Evolutionary conservation across 2,888 invertebrate genomes (phyloP), one percentile per base, ranked within the genome.

Genomic region (Plemyria rubiginata): DNA sequence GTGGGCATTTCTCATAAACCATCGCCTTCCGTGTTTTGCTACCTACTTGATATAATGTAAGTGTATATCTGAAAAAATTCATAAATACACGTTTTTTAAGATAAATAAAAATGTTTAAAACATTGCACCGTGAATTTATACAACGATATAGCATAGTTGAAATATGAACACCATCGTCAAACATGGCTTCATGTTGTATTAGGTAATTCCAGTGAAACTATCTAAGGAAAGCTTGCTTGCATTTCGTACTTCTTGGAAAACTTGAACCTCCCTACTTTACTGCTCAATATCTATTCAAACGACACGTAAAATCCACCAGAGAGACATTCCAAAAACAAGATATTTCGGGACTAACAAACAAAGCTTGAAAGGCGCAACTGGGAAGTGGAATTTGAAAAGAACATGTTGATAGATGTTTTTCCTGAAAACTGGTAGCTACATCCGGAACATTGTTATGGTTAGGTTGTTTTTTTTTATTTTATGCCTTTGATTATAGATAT

Each of bases 271-370:
- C 65, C 63, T 57, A 66, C 62, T 73, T 75, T 63, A 60, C 59
- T 69, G 60, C 65, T 63, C 70, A 74, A 75, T 76, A 78, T 74
- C 75, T 72, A 76, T 77, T 74, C 67, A 72, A 79, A 77, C 68
- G 70, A 74, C 70, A 72, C 57, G 67, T 68, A 60, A 68, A 77
- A 77, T 73, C 68, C 76, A 70, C 79, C 69, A 46, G 73, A 65
- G 72, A 74, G 79, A 70, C 70, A 65, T 79, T 79, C 62, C 60
- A 66, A 73, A 76, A 77, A 76, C 71, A 76, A 74, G 74, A 76
- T 75, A 76, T 76, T 78, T 74, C 63, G 67, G 60, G 67, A 73
- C 74, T 68, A 76, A 75, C 73, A 69, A 74, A 68, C 71, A 70
- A 60, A 68, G 63, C 71, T 71, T 62, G 70, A 68, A 64, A 46